Evolutionary conservation across 2,888 invertebrate species (phyloP).

Genomic region (Drosophila anceps): DNA sequence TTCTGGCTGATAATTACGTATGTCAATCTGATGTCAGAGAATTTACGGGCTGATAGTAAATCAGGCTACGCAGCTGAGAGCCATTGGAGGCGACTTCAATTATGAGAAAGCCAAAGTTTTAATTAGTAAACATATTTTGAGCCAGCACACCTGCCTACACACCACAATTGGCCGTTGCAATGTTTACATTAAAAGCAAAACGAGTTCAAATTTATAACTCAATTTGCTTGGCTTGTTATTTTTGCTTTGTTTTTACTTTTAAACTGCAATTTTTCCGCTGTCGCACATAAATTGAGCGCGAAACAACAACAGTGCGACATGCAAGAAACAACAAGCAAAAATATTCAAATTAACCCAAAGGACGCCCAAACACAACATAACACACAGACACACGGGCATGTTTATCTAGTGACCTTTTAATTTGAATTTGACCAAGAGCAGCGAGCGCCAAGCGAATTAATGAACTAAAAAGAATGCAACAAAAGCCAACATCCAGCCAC

Average conservation of each 20-base stretch:
- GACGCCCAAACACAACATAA: slow-evolving; percentile 7
- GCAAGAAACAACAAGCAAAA: slow-evolving; percentile 31
- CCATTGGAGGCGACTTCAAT: slow-evolving; percentile 3
- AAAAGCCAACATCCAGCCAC: slow-evolving; percentile 1
- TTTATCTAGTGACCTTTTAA: slow-evolving; percentile 57
- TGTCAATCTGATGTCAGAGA: slow-evolving; percentile 52
- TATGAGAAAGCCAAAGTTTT: slow-evolving; percentile 38
- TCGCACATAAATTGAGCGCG: slow-evolving; percentile 61
- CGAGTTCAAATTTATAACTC: slow-evolving; percentile 61
- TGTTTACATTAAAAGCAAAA: slow-evolving; percentile 59
- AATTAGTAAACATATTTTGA: slow-evolving; percentile 33
- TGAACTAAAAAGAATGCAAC: slow-evolving; percentile 63
- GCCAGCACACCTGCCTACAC: slow-evolving; percentile 4
- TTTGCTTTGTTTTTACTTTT: neutral
- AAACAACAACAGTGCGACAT: slow-evolving; percentile 5
- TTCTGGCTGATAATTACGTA: slow-evolving; percentile 26
- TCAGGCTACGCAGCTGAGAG: neutral
- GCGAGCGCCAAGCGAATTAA: slow-evolving; percentile 52
- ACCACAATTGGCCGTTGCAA: slow-evolving; percentile 12
- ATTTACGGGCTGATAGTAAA: slow-evolving; percentile 1
- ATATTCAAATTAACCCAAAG: slow-evolving; percentile 67
- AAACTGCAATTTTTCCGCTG: slow-evolving; percentile 34
- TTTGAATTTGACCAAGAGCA: slow-evolving; percentile 67
- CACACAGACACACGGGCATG: neutral
- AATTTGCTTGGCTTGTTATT: slow-evolving; percentile 55